Conservation (phyloP, 2,888 invertebrate genomes). For the Pandemis cinnamomeana region DNA sequence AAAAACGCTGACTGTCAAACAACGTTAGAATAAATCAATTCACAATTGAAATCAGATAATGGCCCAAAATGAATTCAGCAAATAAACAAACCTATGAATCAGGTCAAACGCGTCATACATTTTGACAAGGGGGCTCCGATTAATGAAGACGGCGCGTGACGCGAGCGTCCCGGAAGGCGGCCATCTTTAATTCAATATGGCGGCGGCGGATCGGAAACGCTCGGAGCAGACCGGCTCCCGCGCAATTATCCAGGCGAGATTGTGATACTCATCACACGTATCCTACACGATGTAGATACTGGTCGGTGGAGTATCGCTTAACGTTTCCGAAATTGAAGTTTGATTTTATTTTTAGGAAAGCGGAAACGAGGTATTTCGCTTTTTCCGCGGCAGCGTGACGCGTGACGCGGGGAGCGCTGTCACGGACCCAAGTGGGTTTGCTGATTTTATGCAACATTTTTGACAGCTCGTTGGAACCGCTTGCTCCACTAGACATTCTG, state of each 20-base stretch:
- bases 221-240: conserved; percentile 8
- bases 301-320: neutral
- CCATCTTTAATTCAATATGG: conserved; percentile 37
- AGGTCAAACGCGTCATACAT: conserved; percentile 26
- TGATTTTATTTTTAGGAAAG: neutral
- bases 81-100: conserved; percentile 33
- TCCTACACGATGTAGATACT: neutral
- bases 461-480: neutral
- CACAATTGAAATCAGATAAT: conserved; percentile 32
- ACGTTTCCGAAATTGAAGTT: neutral
- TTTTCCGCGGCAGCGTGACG: neutral
- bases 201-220: conserved; percentile 21
- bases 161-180: conserved; percentile 20
- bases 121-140: conserved; percentile 4
- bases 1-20: conserved; percentile 10
- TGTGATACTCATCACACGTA: neutral
- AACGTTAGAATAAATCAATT: conserved; percentile 32
- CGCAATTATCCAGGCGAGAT: conserved; percentile 28
- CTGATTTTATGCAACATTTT: neutral
- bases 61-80: conserved; percentile 7
- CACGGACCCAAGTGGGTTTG: neutral
- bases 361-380: neutral
- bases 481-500: neutral
- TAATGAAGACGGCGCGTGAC: conserved; percentile 12
- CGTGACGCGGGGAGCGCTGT: neutral